A percentile compares a stretch with the other conserved stretches of the same genome.
Evolutionary conservation across 1,140 invertebrate species (phyloP).

Genomic region (Ctenoplectra terminalis): DNA sequence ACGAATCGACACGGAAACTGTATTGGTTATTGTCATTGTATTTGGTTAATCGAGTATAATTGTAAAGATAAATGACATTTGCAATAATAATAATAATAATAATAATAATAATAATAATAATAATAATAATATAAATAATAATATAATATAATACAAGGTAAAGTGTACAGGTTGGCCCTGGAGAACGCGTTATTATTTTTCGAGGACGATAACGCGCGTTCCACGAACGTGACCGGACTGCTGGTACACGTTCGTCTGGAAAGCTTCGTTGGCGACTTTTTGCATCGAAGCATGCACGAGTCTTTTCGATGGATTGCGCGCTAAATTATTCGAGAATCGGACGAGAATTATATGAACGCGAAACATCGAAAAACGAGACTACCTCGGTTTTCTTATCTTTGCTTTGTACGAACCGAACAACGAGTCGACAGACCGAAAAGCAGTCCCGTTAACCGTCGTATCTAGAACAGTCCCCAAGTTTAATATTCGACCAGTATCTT

Average conservation of each 20-base stretch:
- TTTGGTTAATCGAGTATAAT: too few relatives aligned
- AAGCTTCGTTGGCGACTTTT: not conserved
- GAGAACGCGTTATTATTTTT: conserved; percentile 35
- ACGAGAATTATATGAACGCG: too few relatives aligned
- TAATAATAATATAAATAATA: too few relatives aligned
- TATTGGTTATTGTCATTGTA: too few relatives aligned
- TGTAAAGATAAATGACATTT: too few relatives aligned
- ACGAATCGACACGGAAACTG: not conserved
- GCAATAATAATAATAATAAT: too few relatives aligned
- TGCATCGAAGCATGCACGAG: not conserved
- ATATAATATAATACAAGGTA: not conserved
- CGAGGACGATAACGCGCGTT: conserved; percentile 63
- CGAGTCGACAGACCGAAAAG: conserved; percentile 6
- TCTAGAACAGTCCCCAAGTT: not conserved
- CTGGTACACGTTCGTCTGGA: not conserved
- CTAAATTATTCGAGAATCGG: too few relatives aligned
- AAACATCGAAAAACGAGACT: too few relatives aligned
- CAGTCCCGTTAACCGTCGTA: not conserved
- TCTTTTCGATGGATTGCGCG: not conserved
- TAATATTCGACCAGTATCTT: not conserved
- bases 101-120: too few relatives aligned
- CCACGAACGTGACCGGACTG: conserved; percentile 55
- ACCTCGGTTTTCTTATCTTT: not conserved
- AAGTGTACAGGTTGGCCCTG: not conserved
- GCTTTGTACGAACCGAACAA: not conserved